Base-by-base conservation (phyloP, 2,888 invertebrate genomes). In the Amphipoea oculea region DNA sequence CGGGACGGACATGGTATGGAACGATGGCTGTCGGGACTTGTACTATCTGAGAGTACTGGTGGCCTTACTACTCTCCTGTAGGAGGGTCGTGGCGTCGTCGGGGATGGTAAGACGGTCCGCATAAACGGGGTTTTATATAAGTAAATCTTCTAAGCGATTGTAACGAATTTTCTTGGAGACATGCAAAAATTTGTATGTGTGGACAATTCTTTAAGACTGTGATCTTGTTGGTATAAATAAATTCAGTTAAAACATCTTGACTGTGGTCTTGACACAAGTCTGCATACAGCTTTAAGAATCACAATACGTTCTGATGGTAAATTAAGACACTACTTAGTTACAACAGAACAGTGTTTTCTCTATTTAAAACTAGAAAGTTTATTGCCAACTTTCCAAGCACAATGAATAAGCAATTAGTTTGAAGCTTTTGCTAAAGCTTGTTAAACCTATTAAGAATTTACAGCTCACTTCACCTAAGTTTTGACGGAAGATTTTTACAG, bases 301-400 rank as follows among this genome's bases (percentile, higher is more conserved):
- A 40, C 2, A 20, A n/a, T 51, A n/a, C 14, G 2, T 51, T 12
- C 7, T 3, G 17, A 14, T 57, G 23, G 14, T 48, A 73, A 66
- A 83, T 81, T 63, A 51, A 69, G 72, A 72, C n/a, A 68, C 57
- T 65, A 14, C 60, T 76, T 73, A 84, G 66, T 51, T 45, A 36
- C 63, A 62, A 79, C 66, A 23, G 14, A 84, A 84, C 48, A 66
- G 17, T 14, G 65, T 51, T 76, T 85, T 84, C 76, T 76, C 70
- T 67, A 63, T 73, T 85, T 74, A 74, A 85, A 81, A 74, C 63
- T 76, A 76, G 81, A 81, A 73, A 84, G 73, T 85, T 76, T 85
- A 81, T 76, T 73, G 54, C 73, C 45, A 81, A 84, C 86, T 85
- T 84, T 84, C 86, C 71, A 73, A 81, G 60, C 70, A 73, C 81